phyloP scores from a whole-genome alignment of 1,140 invertebrate genomes.

The Drosophila persimilis region DNA sequence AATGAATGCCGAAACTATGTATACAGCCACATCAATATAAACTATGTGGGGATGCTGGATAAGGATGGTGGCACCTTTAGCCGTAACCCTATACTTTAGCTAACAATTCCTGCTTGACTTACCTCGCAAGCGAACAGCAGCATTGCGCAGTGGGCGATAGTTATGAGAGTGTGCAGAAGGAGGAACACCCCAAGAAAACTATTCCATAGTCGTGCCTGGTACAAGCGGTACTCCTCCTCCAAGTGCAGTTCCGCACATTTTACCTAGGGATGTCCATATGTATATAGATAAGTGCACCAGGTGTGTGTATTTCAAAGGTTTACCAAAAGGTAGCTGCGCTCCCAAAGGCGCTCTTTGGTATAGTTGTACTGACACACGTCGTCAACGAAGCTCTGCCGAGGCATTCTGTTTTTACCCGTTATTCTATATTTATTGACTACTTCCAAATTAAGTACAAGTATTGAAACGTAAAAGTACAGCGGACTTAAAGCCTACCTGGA shows the following conservation, averaged over 20 bases:
- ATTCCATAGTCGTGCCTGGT: slow-evolving; percentile 27
- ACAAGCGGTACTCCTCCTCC: slow-evolving; percentile 22
- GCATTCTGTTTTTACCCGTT: not conserved
- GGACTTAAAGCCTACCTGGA: too few species aligned
- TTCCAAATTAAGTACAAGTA: too few species aligned
- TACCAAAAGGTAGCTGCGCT: slow-evolving; percentile 24
- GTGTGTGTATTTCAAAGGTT: not conserved
- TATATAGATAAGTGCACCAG: not conserved
- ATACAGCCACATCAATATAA: slow-evolving; percentile 70
- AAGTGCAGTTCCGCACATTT: slow-evolving; percentile 34
- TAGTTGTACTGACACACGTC: not conserved
- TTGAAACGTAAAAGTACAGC: too few species aligned
- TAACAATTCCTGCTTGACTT: not conserved
- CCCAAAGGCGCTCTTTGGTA: slow-evolving; percentile 12
- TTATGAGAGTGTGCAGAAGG: slow-evolving; percentile 12
- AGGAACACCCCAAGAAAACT: slow-evolving; percentile 32
- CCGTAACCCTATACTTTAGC: not conserved
- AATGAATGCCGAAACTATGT: slow-evolving; percentile 77
- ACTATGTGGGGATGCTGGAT: slow-evolving; percentile 11
- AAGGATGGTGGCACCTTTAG: not conserved
- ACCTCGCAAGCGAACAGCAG: slow-evolving; percentile 24
- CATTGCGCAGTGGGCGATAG: not conserved
- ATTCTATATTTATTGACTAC: too few species aligned
- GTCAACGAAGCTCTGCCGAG: too few species aligned
- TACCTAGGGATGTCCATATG: not conserved